Evolutionary conservation across 2,888 invertebrate species (phyloP).

Genomic region (Epinotia ramella): DNA sequence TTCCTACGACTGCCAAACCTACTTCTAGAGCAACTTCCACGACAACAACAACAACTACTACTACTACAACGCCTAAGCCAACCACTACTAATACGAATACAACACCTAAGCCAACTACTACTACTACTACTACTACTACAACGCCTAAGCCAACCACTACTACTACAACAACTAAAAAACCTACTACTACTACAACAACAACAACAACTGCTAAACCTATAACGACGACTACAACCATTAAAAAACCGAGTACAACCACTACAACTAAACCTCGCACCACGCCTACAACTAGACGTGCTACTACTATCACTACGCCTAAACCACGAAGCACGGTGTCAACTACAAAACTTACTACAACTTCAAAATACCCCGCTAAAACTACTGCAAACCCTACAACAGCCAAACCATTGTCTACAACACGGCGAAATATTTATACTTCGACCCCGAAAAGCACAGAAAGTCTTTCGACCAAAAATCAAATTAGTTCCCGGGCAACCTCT

Average conservation of each 20-base stretch:
- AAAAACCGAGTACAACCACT: conserved; percentile 40
- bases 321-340: conserved; percentile 41
- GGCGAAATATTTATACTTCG: conserved; percentile 47
- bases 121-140: conserved; percentile 48
- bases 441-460: conserved; percentile 51
- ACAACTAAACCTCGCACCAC: conserved; percentile 45
- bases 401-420: conserved; percentile 49
- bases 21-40: conserved; percentile 47
- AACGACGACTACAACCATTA: conserved; percentile 30
- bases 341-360: conserved; percentile 37
- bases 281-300: conserved; percentile 45
- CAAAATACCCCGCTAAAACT: conserved; percentile 13
- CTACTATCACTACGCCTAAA: conserved; percentile 48
- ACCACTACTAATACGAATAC: conserved; percentile 50
- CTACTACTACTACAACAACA: conserved; percentile 43
- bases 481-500: conserved; percentile 51
- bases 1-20: conserved; percentile 43
- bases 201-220: conserved; percentile 28
- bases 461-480: conserved; percentile 48
- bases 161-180: conserved; percentile 40
- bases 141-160: conserved; percentile 33
- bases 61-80: conserved; percentile 51
- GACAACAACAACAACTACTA: conserved; percentile 52
- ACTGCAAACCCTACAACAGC: conserved; percentile 46
- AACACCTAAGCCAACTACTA: conserved; percentile 51